phyloP scores from a whole-genome alignment of 2,113 vertebrate genomes.

The Zosterops borbonicus region DNA sequence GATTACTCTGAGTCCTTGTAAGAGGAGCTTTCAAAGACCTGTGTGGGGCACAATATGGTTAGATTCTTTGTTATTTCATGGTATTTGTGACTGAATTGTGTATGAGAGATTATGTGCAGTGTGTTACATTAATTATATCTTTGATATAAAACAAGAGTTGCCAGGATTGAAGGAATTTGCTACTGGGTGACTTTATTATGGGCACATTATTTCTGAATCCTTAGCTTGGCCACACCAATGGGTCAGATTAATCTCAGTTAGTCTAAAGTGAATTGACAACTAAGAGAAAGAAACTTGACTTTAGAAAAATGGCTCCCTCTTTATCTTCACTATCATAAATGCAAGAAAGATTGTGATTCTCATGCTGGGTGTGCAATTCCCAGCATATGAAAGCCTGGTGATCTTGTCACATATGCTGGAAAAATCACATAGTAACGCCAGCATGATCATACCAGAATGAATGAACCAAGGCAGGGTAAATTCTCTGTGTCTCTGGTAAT shows the following conservation, averaged over 20 bases:
- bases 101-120: not conserved
- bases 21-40: not conserved
- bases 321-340: not conserved
- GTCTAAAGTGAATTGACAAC: not conserved
- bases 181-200: not conserved
- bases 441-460: not conserved
- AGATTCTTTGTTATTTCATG: not conserved
- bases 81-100: not conserved
- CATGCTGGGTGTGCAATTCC: not conserved
- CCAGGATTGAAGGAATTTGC: not conserved
- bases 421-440: not conserved
- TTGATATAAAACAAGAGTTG: not conserved
- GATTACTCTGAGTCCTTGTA: not conserved
- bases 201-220: not conserved
- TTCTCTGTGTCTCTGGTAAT: not conserved
- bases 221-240: not conserved
- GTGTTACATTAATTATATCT: not conserved
- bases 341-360: not conserved
- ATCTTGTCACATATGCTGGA: not conserved
- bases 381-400: accelerated
- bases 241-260: not conserved
- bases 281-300: not conserved
- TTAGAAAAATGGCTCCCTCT: not conserved
- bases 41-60: not conserved
- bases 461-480: not conserved